Evolutionary conservation across 2,113 vertebrate genomes (phyloP).

Genomic region (Bothrops jararaca): DNA sequence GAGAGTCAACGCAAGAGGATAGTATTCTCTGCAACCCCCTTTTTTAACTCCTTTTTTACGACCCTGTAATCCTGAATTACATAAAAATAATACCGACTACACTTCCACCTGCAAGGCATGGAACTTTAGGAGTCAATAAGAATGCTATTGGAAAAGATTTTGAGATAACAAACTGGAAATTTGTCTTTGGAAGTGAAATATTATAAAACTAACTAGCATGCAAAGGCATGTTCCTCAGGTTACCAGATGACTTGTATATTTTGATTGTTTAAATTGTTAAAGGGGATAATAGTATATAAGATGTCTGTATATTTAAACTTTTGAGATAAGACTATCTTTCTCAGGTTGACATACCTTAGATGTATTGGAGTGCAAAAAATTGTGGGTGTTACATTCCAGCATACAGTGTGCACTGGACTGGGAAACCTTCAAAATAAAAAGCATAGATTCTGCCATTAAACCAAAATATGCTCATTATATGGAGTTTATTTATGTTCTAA

Average conservation of each 20-base stretch:
- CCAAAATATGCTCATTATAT: background rate
- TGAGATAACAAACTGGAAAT: background rate
- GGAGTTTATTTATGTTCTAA: background rate
- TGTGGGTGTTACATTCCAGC: background rate
- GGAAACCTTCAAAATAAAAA: background rate
- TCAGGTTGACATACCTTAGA: background rate
- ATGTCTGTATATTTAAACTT: background rate
- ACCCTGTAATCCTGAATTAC: background rate
- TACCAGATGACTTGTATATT: background rate
- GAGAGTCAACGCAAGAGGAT: background rate
- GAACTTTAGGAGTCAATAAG: background rate
- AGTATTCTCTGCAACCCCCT: background rate
- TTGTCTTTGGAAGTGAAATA: background rate
- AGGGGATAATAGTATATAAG: background rate
- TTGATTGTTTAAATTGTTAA: background rate
- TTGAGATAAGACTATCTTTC: background rate
- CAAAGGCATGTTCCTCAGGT: background rate
- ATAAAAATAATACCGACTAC: background rate
- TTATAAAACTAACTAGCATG: background rate
- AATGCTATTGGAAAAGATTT: background rate
- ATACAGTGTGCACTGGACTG: background rate
- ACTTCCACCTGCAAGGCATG: background rate
- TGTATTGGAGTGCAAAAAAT: background rate
- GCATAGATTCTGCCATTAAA: background rate
- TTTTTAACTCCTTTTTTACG: no score